Percentiles rank a stretch among this genome's conserved stretches.
Evolutionary conservation across 2,113 vertebrate species (phyloP).

Genomic region (Capreolus pygargus): DNA sequence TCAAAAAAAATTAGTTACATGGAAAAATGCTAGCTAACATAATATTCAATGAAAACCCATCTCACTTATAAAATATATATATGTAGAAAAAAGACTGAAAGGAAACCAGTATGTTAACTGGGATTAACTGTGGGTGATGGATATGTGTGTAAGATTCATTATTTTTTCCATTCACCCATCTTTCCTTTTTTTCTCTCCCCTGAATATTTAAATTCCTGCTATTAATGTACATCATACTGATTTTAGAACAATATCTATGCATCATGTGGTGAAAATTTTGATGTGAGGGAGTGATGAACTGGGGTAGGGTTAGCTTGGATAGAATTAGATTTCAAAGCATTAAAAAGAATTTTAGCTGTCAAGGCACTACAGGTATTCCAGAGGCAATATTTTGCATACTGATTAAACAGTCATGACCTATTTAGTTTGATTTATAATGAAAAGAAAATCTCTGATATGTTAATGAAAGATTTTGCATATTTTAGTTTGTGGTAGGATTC

Average conservation of each 20-base stretch:
- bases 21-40: not conserved
- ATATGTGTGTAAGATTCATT: not conserved
- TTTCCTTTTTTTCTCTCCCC: not conserved
- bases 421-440: slow-evolving; percentile 65
- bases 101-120: not conserved
- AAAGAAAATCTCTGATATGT: slow-evolving; percentile 58
- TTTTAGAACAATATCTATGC: not conserved
- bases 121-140: not conserved
- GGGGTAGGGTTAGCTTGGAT: not conserved
- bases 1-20: not conserved
- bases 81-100: not conserved
- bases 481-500: slow-evolving; percentile 29
- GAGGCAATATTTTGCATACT: slow-evolving; percentile 44
- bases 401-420: slow-evolving; percentile 62
- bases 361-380: slow-evolving; percentile 12
- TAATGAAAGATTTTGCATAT: slow-evolving; percentile 55
- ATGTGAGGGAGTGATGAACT: not conserved
- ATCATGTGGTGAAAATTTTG: not conserved
- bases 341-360: slow-evolving; percentile 17
- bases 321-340: slow-evolving; percentile 42
- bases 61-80: not conserved
- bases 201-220: not conserved
- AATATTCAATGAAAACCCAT: not conserved
- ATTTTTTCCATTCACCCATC: not conserved
- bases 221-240: not conserved